Conservation (phyloP, 2,113 vertebrate species). For the Notothenia rossii region DNA sequence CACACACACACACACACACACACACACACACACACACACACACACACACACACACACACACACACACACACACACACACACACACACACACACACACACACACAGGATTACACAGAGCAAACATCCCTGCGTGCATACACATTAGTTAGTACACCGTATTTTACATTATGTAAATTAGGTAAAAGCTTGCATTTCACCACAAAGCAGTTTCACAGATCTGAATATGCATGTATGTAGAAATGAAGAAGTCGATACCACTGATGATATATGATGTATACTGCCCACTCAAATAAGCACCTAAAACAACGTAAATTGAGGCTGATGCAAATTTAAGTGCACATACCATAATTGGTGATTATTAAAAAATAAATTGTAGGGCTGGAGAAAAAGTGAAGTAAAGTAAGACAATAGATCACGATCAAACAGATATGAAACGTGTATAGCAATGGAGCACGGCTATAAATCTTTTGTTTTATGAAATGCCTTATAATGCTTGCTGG, state of each 20-base stretch:
- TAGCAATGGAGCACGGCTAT: not conserved
- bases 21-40: not conserved
- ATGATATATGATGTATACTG: no score
- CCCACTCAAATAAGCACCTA: not conserved
- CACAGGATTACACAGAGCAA: constrained; percentile 19
- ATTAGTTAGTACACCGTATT: not conserved
- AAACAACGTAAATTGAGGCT: not conserved
- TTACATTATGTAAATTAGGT: constrained; percentile 14
- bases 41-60: not conserved
- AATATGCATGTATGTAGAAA: no score
- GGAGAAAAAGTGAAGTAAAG: not conserved
- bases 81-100: not conserved
- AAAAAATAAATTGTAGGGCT: not conserved
- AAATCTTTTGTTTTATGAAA: not conserved
- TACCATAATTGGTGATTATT: no score
- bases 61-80: constrained; percentile 10
- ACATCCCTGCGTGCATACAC: not conserved
- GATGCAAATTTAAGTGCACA: not conserved
- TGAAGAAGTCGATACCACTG: no score
- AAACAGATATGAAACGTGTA: no score
- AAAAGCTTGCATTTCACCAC: not conserved
- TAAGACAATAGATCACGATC: no score
- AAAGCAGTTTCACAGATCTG: not conserved
- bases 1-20: constrained; percentile 2
- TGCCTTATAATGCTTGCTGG: not conserved